Evolutionary conservation across 2,888 invertebrate species (phyloP), one percentile per base, ranked within the genome.

Genomic region (Rhynchonema sp.): DNA sequence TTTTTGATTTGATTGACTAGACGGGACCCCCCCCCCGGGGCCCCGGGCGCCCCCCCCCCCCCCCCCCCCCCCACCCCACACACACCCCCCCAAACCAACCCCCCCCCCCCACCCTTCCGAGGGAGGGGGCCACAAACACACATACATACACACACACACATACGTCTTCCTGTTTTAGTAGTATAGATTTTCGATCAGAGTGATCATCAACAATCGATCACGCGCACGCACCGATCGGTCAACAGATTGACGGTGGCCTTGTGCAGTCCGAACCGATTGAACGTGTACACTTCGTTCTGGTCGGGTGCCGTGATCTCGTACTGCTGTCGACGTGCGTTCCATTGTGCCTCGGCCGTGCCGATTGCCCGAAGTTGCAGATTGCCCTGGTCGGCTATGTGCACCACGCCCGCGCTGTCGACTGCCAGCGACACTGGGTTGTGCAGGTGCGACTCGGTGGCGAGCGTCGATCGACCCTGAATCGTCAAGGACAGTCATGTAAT

Each of bases 341-440:
- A 49, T n/a, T n/a, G n/a, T 23, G 49, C 20, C 6, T 13, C 49
- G n/a, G n/a, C 49, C 13, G 49, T 13, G 3, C 20, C 49, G n/a
- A 49, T 49, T 13, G 49, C 20, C 28, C 46, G 52, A 46, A 57
- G 25, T 25, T n/a, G 52, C 17, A 26, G 46, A 26, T 3, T 26
- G 26, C 61, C 64, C 46, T 65, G 60, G 49, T 98, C 96, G 49
- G 92, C 89, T 58, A 96, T 85, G 76, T 92, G 87, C 55, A 96
- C 80, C 60, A 89, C 85, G n/a, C 92, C 91, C 73, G 91, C 90
- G 46, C 92, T 89, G 30, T 91, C 88, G 49, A 94, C 89, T 20
- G 90, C 85, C 53, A 96, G 80, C 20, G 91, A 72, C 1, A 72
- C 72, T 6, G 76, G 74, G 9, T 52, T 56, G 54, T 64, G 61